Percentiles rank a stretch among this genome's conserved stretches.
Evolutionary conservation across 2,888 invertebrate genomes (phyloP).

Genomic region (Thymelicus sylvestris): DNA sequence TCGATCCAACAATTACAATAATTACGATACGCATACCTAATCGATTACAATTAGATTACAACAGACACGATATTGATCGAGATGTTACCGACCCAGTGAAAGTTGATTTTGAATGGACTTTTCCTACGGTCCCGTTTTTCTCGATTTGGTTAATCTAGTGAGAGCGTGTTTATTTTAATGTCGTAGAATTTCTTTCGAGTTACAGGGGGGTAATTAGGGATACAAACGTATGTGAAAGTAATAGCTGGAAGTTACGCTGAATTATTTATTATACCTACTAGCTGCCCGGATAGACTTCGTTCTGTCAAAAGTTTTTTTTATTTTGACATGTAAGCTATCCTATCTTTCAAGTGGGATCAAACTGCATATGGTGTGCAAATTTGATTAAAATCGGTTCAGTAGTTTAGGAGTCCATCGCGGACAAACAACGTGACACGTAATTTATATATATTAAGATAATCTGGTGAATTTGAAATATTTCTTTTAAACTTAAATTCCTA

Average conservation of each 20-base stretch:
- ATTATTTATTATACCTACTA: no score
- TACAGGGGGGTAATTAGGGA: background rate
- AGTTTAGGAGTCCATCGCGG: no score
- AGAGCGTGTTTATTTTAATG: background rate
- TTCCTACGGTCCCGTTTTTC: constrained; percentile 47
- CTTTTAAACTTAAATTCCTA: no score
- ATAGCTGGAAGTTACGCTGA: background rate
- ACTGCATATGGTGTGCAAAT: no score
- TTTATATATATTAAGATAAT: no score
- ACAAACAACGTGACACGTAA: no score
- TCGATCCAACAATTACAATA: constrained; percentile 21
- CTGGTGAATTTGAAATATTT: no score
- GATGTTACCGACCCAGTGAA: constrained; percentile 44
- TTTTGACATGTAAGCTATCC: no score
- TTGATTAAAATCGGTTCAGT: no score
- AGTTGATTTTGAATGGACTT: constrained; percentile 39
- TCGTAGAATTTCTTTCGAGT: background rate
- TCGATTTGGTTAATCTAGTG: background rate
- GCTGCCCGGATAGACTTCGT: no score
- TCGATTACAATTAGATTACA: constrained; percentile 22
- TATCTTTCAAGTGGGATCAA: no score
- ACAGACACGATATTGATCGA: constrained; percentile 24
- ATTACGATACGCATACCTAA: constrained; percentile 22
- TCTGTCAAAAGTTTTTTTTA: no score
- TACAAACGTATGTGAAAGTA: background rate